phyloP scores from a whole-genome alignment of 2,888 invertebrate genomes.

The Chrysolina haemoptera region DNA sequence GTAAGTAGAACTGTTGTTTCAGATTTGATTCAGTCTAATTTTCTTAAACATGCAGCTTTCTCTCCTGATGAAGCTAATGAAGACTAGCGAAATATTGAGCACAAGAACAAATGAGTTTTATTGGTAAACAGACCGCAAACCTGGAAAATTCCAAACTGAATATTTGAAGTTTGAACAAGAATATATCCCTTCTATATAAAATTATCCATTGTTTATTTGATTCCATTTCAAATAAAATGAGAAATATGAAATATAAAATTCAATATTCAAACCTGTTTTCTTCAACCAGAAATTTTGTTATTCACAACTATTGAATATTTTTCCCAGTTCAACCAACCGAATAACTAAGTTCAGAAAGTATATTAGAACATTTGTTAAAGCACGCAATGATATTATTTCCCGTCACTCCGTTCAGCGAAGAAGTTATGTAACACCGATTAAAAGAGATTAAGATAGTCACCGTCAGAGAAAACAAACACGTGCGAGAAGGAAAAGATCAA shows the following conservation, averaged over 20 bases:
- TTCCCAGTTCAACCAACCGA: not conserved
- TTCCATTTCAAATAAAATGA: too few relatives aligned
- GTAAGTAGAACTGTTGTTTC: too few relatives aligned
- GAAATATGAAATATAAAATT: not conserved
- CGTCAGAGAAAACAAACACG: slow-evolving; percentile 36
- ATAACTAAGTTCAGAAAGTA: not conserved
- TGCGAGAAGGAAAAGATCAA: slow-evolving; percentile 43
- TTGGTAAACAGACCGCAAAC: too few relatives aligned
- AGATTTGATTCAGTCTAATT: too few relatives aligned
- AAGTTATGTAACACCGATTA: slow-evolving; percentile 37
- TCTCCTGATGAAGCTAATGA: too few relatives aligned
- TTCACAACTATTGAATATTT: not conserved
- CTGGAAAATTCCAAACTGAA: too few relatives aligned
- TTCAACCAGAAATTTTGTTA: not conserved
- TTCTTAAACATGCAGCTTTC: too few relatives aligned
- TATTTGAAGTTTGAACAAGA: too few relatives aligned
- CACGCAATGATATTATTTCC: slow-evolving; percentile 32
- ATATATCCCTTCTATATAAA: too few relatives aligned
- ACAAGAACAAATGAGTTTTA: too few relatives aligned
- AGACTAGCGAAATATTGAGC: too few relatives aligned
- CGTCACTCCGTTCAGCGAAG: slow-evolving; percentile 1
- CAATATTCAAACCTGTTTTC: slow-evolving; percentile 4
- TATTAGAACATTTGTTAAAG: slow-evolving; percentile 45
- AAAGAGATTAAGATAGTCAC: slow-evolving; percentile 24
- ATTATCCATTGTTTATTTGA: too few relatives aligned